A percentile compares a stretch with the other conserved stretches of the same genome.
These are phyloP conservation scores for Diachrysia chrysitis DNA, from an alignment of 2,888 invertebrate genomes.

Conservation along the genomic window DNA sequence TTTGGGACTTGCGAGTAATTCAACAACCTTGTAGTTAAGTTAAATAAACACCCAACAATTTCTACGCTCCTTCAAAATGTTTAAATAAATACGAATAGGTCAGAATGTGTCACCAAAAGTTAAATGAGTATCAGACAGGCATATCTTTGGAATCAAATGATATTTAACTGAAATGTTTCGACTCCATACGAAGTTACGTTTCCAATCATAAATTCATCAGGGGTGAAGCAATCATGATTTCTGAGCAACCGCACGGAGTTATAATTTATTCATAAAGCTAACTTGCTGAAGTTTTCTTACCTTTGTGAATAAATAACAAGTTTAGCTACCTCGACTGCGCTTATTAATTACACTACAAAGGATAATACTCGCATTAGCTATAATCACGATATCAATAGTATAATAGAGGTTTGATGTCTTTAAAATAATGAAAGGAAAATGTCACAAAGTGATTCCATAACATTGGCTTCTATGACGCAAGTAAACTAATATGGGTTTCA, in stretches of 20 bases:
- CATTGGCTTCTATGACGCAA: not conserved
- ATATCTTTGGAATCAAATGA: not conserved
- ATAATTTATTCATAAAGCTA: conserved; percentile 39
- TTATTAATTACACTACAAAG: conserved; percentile 19
- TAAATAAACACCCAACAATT: not conserved
- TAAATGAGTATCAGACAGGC: not conserved
- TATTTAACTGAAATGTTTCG: not conserved
- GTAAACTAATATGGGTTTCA: not conserved
- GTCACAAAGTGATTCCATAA: not conserved
- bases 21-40: not conserved
- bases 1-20: not conserved
- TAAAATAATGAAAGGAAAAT: conserved; percentile 4
- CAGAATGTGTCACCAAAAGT: not conserved
- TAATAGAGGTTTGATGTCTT: not conserved
- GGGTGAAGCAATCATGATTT: conserved; percentile 14
- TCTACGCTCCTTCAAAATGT: not conserved
- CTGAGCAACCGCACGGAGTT: conserved; percentile 14
- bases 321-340: conserved; percentile 11
- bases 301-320: conserved; percentile 46
- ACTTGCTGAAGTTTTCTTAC: conserved; percentile 42
- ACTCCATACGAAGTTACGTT: not conserved
- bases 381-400: not conserved
- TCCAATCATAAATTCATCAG: not conserved
- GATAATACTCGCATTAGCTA: not conserved
- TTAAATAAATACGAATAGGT: not conserved